Conservation (phyloP, 2,888 invertebrate genomes). For the Agrochola lota region DNA sequence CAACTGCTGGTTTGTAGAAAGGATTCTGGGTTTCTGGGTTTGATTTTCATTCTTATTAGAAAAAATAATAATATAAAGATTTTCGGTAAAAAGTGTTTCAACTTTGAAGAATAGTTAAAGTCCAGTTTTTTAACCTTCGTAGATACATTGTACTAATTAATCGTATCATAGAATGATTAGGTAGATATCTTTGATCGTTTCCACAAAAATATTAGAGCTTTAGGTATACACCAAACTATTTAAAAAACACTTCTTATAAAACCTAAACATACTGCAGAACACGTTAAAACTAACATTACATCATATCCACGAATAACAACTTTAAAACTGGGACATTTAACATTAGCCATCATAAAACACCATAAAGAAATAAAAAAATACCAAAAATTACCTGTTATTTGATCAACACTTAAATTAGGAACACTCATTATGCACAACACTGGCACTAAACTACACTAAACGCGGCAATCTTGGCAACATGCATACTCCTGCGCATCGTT, state of each 20-base stretch:
- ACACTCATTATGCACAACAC: constrained; percentile 82
- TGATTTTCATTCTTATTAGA: too few relatives aligned
- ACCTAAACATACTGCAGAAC: constrained; percentile 28
- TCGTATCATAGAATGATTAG: too few relatives aligned
- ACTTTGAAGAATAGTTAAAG: too few relatives aligned
- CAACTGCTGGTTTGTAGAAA: too few relatives aligned
- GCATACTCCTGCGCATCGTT: constrained; percentile 78
- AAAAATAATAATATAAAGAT: too few relatives aligned
- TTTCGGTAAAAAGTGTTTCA: too few relatives aligned
- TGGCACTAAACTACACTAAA: constrained; percentile 72
- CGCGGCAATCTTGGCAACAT: constrained; percentile 66
- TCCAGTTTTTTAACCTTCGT: too few relatives aligned
- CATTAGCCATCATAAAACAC: constrained; percentile 3
- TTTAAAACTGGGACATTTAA: constrained; percentile 5
- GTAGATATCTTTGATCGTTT: neutral
- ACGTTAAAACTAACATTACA: constrained; percentile 40
- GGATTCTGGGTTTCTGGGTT: too few relatives aligned
- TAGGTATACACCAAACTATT: neutral
- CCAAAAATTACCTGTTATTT: constrained; percentile 82
- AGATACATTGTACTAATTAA: too few relatives aligned
- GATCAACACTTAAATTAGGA: constrained; percentile 87
- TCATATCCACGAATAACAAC: constrained; percentile 17
- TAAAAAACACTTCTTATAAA: constrained; percentile 31
- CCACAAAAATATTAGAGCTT: neutral
- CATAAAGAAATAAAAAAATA: constrained; percentile 18